phyloP scores from a whole-genome alignment of 1,140 invertebrate species.

The Anoplophora glabripennis region DNA sequence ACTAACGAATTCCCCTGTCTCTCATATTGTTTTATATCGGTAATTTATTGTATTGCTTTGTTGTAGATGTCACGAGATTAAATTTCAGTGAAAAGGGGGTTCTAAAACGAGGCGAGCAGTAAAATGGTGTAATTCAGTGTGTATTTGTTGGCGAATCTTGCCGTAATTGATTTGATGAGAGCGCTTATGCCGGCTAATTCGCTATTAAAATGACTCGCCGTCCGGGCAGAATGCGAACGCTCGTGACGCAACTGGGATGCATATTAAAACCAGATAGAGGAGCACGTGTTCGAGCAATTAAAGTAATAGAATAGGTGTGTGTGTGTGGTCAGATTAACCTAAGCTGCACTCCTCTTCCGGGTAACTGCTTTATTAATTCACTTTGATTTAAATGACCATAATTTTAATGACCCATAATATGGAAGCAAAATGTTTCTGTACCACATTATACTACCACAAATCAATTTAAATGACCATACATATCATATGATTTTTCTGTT shows the following conservation, averaged over 20 bases:
- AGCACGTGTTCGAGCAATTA: conserved; percentile 37
- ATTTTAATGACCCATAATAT: too few relatives aligned
- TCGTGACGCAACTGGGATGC: conserved; percentile 28
- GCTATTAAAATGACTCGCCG: conserved; percentile 30
- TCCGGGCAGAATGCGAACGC: neutral
- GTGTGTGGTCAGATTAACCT: conserved; percentile 10
- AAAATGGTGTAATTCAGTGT: conserved; percentile 34
- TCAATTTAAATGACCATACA: too few relatives aligned
- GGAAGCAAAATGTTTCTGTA: too few relatives aligned
- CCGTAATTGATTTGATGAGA: conserved; percentile 35
- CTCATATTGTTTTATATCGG: conserved; percentile 48
- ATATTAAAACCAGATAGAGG: conserved; percentile 35
- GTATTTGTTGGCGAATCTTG: conserved; percentile 35
- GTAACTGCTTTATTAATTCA: too few relatives aligned
- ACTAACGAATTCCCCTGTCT: conserved; percentile 41
- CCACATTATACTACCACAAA: too few relatives aligned
- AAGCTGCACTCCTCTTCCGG: too few relatives aligned
- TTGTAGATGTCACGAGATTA: conserved; percentile 44
- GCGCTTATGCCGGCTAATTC: conserved; percentile 32
- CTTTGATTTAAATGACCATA: too few relatives aligned
- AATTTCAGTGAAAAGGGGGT: conserved; percentile 25
- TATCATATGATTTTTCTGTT: too few relatives aligned
- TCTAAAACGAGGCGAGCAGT: conserved; percentile 25
- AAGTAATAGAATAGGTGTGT: conserved; percentile 34
- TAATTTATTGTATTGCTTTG: conserved; percentile 47